phyloP scores from a whole-genome alignment of 2,888 invertebrate species.

The Rhagium mordax region DNA sequence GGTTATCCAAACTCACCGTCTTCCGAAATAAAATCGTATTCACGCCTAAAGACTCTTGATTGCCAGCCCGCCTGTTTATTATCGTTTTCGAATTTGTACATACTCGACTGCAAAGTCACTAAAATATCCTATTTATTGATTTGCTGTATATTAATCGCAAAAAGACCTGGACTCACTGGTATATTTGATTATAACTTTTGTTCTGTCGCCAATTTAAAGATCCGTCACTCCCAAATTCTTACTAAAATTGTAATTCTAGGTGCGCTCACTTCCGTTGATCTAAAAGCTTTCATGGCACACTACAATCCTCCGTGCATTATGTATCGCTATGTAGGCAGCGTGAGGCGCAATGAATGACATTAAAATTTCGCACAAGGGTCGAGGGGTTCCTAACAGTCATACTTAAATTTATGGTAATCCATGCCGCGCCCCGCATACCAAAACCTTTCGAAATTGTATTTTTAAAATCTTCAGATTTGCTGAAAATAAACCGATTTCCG shows the following conservation, averaged over 20 bases:
- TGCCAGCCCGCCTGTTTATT: no score
- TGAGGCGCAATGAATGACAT: background rate
- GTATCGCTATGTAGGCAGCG: background rate
- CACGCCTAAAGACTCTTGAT: no score
- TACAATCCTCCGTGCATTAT: background rate
- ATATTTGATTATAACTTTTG: no score
- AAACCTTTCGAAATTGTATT: background rate
- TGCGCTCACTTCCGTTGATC: background rate
- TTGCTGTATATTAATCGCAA: no score
- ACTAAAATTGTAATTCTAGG: background rate
- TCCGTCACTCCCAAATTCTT: background rate
- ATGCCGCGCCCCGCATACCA: background rate
- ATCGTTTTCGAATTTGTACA: no score
- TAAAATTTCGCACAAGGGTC: background rate
- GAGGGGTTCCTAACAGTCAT: background rate
- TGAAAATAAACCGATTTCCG: background rate
- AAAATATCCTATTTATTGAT: no score
- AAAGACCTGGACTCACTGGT: no score
- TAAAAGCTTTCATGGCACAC: background rate
- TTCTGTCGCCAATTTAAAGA: background rate
- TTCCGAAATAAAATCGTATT: no score
- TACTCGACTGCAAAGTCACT: no score
- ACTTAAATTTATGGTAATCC: background rate
- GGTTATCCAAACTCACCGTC: no score
- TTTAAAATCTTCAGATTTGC: conserved; percentile 1